These are phyloP conservation scores for Macropis europaea DNA, from an alignment of 2,888 invertebrate species.

Conservation along the genomic window DNA sequence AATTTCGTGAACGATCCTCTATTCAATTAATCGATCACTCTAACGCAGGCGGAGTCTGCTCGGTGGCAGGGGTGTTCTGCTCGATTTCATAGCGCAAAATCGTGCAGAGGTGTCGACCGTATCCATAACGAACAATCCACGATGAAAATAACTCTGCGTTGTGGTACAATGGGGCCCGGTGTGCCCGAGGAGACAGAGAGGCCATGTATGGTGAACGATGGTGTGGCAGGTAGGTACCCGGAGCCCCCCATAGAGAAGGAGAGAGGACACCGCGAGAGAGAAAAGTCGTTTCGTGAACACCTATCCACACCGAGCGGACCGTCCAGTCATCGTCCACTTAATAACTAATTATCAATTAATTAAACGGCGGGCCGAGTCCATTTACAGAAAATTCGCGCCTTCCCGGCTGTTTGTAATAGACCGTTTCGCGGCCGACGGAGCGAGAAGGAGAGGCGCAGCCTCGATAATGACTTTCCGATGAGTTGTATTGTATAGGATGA, in stretches of 20 bases:
- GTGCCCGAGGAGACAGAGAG: slow-evolving; percentile 54
- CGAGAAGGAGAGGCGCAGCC: neutral
- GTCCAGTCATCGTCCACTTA: slow-evolving; percentile 65
- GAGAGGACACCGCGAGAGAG: slow-evolving; percentile 11
- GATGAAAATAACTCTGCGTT: slow-evolving; percentile 59
- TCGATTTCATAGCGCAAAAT: slow-evolving; percentile 36
- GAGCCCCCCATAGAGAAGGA: slow-evolving; percentile 53
- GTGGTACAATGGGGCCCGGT: slow-evolving; percentile 60
- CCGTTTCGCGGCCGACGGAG: neutral
- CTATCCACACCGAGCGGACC: slow-evolving; percentile 46
- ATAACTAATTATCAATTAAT: slow-evolving; percentile 72
- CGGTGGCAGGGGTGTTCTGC: slow-evolving; percentile 11
- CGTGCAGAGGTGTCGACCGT: slow-evolving; percentile 50
- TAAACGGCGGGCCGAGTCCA: slow-evolving; percentile 38
- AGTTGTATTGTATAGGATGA: slow-evolving; percentile 45
- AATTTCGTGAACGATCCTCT: too few relatives aligned
- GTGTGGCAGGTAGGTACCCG: slow-evolving; percentile 54
- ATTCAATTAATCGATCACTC: too few relatives aligned
- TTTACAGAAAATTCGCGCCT: slow-evolving; percentile 37
- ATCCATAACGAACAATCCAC: slow-evolving; percentile 60
- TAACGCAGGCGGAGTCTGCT: too few relatives aligned
- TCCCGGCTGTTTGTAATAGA: slow-evolving; percentile 19
- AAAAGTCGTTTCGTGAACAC: slow-evolving; percentile 43
- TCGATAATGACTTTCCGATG: slow-evolving; percentile 50
- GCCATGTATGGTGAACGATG: slow-evolving; percentile 63